These are phyloP conservation scores for Calypte anna DNA, from an alignment of 2,113 vertebrate species.

Conservation along the genomic window DNA sequence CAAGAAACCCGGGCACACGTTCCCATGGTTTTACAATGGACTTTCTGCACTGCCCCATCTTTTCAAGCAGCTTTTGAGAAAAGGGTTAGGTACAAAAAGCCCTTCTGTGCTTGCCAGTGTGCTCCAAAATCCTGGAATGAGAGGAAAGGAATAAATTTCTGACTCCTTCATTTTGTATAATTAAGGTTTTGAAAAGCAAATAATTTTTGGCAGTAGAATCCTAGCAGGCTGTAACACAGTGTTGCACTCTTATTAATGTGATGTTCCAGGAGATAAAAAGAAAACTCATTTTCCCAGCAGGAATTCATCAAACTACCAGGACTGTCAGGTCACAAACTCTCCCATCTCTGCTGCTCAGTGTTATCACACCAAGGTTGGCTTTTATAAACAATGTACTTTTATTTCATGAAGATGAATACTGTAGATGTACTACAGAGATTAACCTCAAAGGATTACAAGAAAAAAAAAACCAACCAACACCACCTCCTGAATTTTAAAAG, in stretches of 20 bases:
- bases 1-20: slow-evolving; percentile 44
- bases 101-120: not conserved
- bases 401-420: not conserved
- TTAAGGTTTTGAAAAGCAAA: not conserved
- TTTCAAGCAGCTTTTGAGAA: not conserved
- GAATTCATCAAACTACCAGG: not conserved
- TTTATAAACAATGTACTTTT: not conserved
- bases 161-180: not conserved
- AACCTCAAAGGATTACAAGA: not conserved
- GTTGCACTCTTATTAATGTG: not conserved
- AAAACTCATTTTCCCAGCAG: slow-evolving; percentile 2
- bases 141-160: not conserved
- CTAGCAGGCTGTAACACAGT: not conserved
- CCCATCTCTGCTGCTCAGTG: not conserved
- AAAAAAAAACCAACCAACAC: not conserved
- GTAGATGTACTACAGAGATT: not conserved
- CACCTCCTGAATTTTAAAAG: not conserved
- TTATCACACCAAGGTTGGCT: fast-evolving
- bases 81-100: not conserved
- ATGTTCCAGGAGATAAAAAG: not conserved
- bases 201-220: not conserved
- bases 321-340: not conserved
- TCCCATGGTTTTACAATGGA: not conserved
- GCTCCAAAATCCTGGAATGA: not conserved
- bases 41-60: not conserved